Evolutionary conservation across 2,888 invertebrate genomes (phyloP).

Genomic region (Rhyacophila evoluta): DNA sequence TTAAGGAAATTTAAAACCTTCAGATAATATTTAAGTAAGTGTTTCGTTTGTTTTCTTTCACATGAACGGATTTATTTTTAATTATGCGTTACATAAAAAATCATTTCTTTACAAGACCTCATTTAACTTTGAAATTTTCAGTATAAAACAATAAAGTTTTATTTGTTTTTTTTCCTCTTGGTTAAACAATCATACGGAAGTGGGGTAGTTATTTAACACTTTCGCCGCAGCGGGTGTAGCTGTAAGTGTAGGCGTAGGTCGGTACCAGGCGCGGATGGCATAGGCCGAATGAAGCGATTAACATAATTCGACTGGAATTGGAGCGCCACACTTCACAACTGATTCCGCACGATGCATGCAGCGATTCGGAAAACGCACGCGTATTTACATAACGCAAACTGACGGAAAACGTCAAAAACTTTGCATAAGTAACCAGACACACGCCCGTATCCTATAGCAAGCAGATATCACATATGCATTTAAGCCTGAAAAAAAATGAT

Average conservation of each 20-base stretch:
- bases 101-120: too few relatives aligned
- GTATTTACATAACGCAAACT: not conserved
- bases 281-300: constrained; percentile 15
- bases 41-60: too few relatives aligned
- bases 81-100: too few relatives aligned
- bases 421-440: not conserved
- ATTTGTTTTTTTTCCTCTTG: not conserved
- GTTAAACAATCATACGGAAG: not conserved
- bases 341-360: constrained; percentile 19
- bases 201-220: not conserved
- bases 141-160: not conserved
- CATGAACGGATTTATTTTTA: too few relatives aligned
- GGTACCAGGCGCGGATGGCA: not conserved
- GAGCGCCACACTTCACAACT: not conserved
- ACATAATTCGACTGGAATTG: constrained; percentile 4
- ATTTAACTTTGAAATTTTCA: too few relatives aligned
- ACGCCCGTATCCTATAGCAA: not conserved
- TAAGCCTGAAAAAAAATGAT: too few relatives aligned
- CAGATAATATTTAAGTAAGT: too few relatives aligned
- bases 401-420: not conserved
- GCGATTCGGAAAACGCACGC: not conserved
- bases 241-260: not conserved
- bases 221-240: not conserved
- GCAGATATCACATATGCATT: too few relatives aligned
- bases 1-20: too few relatives aligned